phyloP scores from a whole-genome alignment of 2,797 vertebrate species.

The Phrynocephalus guinanensis region DNA sequence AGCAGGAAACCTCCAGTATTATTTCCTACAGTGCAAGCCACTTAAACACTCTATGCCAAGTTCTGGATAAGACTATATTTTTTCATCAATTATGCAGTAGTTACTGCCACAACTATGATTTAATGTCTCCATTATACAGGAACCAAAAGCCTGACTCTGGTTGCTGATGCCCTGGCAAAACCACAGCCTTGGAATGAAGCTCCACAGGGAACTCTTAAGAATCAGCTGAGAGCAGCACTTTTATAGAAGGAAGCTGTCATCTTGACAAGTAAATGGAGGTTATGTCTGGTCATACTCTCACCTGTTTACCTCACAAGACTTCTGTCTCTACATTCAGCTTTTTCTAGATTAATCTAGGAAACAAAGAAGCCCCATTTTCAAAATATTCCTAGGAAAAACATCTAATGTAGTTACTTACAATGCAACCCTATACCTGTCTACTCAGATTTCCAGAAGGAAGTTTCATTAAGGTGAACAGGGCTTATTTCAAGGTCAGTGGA shows the following conservation, averaged over 20 bases:
- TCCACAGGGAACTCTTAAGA: not conserved
- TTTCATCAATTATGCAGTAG: conserved; percentile 69
- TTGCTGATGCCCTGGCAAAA: conserved; percentile 36
- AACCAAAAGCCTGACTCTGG: conserved; percentile 53
- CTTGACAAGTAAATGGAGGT: conserved; percentile 10
- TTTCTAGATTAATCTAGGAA: not conserved
- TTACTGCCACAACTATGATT: conserved; percentile 66
- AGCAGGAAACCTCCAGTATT: conserved; percentile 47
- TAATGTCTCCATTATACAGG: conserved; percentile 64
- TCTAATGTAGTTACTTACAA: not conserved
- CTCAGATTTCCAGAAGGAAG: too few relatives aligned
- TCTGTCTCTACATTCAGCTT: not conserved
- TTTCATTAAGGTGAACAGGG: too few relatives aligned
- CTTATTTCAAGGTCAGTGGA: not conserved
- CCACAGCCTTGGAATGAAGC: conserved; percentile 9
- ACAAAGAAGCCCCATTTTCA: not conserved
- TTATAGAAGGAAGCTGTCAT: conserved; percentile 7
- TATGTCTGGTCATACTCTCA: conserved; percentile 5
- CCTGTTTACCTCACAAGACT: not conserved
- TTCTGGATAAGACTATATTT: conserved; percentile 60
- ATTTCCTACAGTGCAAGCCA: conserved; percentile 52
- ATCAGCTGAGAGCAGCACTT: conserved; percentile 3
- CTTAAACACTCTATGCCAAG: conserved; percentile 59
- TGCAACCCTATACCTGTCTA: too few relatives aligned
- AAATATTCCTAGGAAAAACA: not conserved